Evolutionary conservation across 2,888 invertebrate genomes (phyloP).

Genomic region (Drosophila niveifrons): DNA sequence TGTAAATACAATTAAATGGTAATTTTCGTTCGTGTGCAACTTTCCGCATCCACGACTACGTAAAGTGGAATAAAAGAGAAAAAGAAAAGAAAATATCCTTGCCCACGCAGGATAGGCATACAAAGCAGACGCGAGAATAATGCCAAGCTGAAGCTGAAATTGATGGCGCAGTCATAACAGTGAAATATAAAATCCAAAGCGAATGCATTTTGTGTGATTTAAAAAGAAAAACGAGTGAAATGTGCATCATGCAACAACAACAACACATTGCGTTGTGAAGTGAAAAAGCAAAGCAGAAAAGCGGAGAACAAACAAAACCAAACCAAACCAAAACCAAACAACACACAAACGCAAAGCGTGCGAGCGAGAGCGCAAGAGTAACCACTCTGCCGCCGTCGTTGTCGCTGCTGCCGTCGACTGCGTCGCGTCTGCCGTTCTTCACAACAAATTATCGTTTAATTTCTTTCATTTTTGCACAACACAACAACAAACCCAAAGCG

Average conservation of each 20-base stretch:
- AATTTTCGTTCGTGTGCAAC: conserved; percentile 22
- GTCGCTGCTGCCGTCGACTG: conserved; percentile 15
- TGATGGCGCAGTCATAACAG: conserved; percentile 53
- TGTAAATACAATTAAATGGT: conserved; percentile 4
- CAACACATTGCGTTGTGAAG: conserved; percentile 51
- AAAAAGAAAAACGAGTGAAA: conserved; percentile 59
- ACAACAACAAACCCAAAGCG: conserved; percentile 50
- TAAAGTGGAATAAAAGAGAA: conserved; percentile 6
- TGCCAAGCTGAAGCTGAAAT: conserved; percentile 32
- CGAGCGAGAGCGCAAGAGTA: conserved; percentile 35
- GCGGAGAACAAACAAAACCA: conserved; percentile 71
- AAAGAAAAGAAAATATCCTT: conserved; percentile 59
- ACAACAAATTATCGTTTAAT: conserved; percentile 78
- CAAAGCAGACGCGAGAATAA: conserved; percentile 59
- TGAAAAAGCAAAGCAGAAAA: conserved; percentile 55
- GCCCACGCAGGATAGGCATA: conserved; percentile 69
- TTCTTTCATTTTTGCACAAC: conserved; percentile 71
- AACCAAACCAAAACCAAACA: conserved; percentile 21
- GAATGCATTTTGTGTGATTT: conserved; percentile 57
- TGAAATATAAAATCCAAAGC: conserved; percentile 41
- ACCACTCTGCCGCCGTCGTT: conserved; percentile 31
- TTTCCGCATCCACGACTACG: conserved; percentile 18
- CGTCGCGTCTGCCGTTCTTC: conserved; percentile 50
- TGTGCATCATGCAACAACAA: conserved; percentile 62
- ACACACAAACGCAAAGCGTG: conserved; percentile 34